These are phyloP conservation scores for Mus musculus DNA, from an alignment of 2,113 vertebrate genomes.

Conservation along the genomic window GRCm39 chrX:144070501-144071000, in stretches of 20 bases:
- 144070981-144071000: not conserved
- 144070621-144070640: too few species aligned
- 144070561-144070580: too few species aligned
- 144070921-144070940: not conserved
- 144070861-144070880: not conserved
- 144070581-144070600: too few species aligned
- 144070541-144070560: too few species aligned
- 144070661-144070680: too few species aligned
- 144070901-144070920: not conserved
- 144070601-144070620: too few species aligned
- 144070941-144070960: slow-evolving; percentile 43
- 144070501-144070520: too few species aligned
- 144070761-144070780: not conserved
- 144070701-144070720: too few species aligned
- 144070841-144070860: slow-evolving; percentile 41
- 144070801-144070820: slow-evolving; percentile 27
- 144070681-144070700: too few species aligned
- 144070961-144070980: not conserved
- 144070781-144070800: slow-evolving; percentile 27
- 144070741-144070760: not conserved
- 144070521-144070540: too few species aligned
- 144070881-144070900: not conserved
- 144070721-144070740: slow-evolving; percentile 13
- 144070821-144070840: not conserved
- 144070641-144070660: too few species aligned